phyloP scores from a whole-genome alignment of 2,888 invertebrate species.

The Phyto melanocephala region DNA sequence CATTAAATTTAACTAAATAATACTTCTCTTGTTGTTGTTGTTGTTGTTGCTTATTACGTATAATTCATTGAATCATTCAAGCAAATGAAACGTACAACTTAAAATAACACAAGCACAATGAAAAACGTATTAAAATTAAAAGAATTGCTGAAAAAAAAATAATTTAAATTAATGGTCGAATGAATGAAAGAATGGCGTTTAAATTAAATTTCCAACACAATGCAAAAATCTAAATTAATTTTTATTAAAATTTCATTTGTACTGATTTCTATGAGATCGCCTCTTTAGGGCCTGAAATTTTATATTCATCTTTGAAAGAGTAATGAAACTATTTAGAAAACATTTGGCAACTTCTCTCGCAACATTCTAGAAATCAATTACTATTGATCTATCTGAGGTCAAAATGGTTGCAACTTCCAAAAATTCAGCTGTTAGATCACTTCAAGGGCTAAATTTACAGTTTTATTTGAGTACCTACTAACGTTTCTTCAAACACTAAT shows the following conservation, averaged over 20 bases:
- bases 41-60: not conserved
- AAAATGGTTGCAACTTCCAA: no score
- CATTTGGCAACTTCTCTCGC: no score
- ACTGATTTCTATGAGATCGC: not conserved
- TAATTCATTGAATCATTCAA: constrained; percentile 35
- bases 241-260: not conserved
- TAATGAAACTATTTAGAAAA: no score
- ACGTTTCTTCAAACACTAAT: no score
- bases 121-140: constrained; percentile 24
- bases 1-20: constrained; percentile 64
- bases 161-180: constrained; percentile 47
- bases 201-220: constrained; percentile 41
- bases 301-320: no score
- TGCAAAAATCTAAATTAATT: constrained; percentile 11
- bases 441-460: no score
- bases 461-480: no score
- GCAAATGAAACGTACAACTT: constrained; percentile 59
- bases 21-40: not conserved
- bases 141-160: constrained; percentile 45
- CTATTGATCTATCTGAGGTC: no score
- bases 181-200: constrained; percentile 33
- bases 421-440: no score
- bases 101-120: constrained; percentile 4
- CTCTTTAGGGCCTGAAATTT: no score
- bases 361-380: not conserved